Evolutionary conservation across 2,888 invertebrate genomes (phyloP), one percentile per base, ranked within the genome.

Genomic region (Brachypterus glaber): DNA sequence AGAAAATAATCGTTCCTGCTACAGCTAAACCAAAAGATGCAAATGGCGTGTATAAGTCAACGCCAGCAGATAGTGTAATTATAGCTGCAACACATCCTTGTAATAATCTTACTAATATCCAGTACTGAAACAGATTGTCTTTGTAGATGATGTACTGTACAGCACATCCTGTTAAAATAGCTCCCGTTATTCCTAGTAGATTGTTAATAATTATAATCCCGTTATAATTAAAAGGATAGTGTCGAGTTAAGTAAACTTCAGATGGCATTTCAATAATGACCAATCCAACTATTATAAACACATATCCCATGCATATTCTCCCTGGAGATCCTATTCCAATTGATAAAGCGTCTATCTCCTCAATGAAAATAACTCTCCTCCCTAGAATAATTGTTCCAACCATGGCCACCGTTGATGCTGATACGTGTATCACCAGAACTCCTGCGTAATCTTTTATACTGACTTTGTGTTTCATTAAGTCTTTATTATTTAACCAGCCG

Each of bases 41-140:
- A 4, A 49, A 24, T 2, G 60, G 58, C 4, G 55, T 49, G 37
- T 63, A 66, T 24, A 56, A 36, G 33, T 61, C 53, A 2, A 57
- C 46, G 11, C 59, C 64, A 4, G 60, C 57, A 2, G 63, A 53
- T 14, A 65, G 44, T 2, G 52, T 50, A 12, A 61, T 55, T 2
- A 60, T 38, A 3, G 64, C 65, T 17, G 63, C 57, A 18, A 63
- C 44, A 3, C 51, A 56, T 2, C 58, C 64, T 44, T 64, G 64
- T 1, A 61, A 37, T 43, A 61, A 63, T 45, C 59, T 55, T 40
- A 59, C 53, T 13, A 59, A 52, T 2, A 54, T 57, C 64, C 62
- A 64, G 41, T 63, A 61, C 47, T 58, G 54, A 31, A 59, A 57
- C 2, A 55, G 47, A 18, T 45, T 55, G 51, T 2, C 38, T 38